phyloP scores from a whole-genome alignment of 2,113 vertebrate species.

The Mungos mungo region DNA sequence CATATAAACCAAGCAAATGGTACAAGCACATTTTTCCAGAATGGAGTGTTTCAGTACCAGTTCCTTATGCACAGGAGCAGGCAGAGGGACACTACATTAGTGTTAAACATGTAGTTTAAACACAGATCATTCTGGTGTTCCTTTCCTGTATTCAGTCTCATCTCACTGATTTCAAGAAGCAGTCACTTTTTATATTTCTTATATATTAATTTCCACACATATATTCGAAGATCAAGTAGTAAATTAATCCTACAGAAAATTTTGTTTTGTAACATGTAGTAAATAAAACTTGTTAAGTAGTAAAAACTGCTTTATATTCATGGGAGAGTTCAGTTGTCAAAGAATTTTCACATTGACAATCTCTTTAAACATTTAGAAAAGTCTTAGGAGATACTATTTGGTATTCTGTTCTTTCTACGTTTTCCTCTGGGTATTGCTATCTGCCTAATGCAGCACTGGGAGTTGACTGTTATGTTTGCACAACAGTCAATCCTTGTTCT shows the following conservation, averaged over 20 bases:
- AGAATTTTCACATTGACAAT: neutral
- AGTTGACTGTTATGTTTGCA: neutral
- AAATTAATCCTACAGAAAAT: constrained; percentile 15
- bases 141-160: neutral
- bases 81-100: neutral
- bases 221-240: neutral
- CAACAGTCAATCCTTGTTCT: neutral
- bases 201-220: neutral
- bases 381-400: neutral
- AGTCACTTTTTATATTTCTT: neutral
- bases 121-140: neutral
- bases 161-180: neutral
- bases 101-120: neutral
- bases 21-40: neutral
- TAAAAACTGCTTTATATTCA: neutral
- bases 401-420: neutral
- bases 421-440: neutral
- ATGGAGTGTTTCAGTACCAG: neutral
- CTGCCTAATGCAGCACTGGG: neutral
- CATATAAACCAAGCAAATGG: neutral
- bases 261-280: neutral
- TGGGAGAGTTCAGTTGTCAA: constrained; percentile 30
- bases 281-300: neutral
- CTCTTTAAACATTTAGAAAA: neutral
- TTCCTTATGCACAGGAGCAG: neutral